phyloP scores from a whole-genome alignment of 2,113 vertebrate genomes.

The Chinchilla lanigera region DNA sequence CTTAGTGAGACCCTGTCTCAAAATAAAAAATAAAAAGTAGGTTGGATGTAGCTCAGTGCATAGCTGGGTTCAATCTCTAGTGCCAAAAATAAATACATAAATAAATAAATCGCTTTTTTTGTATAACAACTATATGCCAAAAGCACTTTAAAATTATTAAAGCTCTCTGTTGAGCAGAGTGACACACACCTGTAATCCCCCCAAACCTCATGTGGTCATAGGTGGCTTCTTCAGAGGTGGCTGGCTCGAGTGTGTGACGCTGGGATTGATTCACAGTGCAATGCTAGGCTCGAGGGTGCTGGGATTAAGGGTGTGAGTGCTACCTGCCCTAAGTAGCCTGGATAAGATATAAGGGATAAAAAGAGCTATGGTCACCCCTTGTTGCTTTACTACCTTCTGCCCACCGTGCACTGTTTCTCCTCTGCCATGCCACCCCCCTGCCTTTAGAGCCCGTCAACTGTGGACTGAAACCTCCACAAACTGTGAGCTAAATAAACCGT shows the following conservation, averaged over 20 bases:
- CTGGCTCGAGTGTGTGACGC: background rate
- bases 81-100: background rate
- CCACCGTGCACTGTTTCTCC: background rate
- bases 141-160: constrained; percentile 1
- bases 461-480: background rate
- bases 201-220: background rate
- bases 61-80: background rate
- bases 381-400: background rate
- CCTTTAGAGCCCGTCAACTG: background rate
- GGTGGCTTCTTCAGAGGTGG: background rate
- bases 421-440: background rate
- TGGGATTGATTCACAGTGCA: background rate
- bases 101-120: background rate
- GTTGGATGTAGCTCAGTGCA: background rate
- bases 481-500: background rate
- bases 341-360: background rate
- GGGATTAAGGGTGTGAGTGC: background rate
- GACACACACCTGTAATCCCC: background rate
- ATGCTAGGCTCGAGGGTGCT: background rate
- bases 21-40: background rate
- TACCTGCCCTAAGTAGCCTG: background rate
- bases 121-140: background rate
- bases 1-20: background rate
- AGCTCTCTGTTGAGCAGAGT: background rate
- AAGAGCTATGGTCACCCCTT: background rate